These are phyloP conservation scores for Diaprepes abbreviatus DNA, from an alignment of 2,888 invertebrate genomes.

Conservation along the genomic window DNA sequence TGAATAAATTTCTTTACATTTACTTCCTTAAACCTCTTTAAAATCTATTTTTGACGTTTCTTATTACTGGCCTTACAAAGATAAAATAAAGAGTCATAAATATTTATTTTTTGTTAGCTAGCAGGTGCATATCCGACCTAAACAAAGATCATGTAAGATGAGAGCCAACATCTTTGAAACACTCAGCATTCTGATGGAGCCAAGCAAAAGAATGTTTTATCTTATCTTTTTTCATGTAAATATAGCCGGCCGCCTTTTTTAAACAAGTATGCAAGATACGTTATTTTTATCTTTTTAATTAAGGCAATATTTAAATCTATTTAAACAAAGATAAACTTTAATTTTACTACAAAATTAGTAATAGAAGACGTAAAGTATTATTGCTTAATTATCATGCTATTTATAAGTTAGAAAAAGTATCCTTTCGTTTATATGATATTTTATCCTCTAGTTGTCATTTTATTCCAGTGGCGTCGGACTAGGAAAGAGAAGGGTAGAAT, in stretches of 20 bases:
- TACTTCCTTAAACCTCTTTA: no score
- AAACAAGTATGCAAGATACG: not conserved
- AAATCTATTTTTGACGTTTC: no score
- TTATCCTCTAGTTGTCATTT: no score
- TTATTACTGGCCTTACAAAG: conserved; percentile 24
- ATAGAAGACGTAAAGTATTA: no score
- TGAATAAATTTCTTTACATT: no score
- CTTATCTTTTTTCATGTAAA: conserved; percentile 11
- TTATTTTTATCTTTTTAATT: conserved; percentile 4
- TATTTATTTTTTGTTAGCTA: conserved; percentile 2
- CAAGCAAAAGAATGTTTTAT: conserved; percentile 11
- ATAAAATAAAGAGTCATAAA: not conserved
- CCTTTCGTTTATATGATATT: no score
- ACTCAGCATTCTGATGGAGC: conserved; percentile 14
- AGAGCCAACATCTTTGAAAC: conserved; percentile 1
- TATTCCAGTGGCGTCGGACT: no score
- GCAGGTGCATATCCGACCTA: conserved; percentile 27
- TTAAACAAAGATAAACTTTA: not conserved
- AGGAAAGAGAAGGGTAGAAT: no score
- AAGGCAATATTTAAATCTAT: not conserved
- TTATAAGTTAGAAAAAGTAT: no score
- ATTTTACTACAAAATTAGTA: no score
- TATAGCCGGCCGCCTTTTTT: not conserved
- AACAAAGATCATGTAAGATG: not conserved
- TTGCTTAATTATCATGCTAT: no score